Evolutionary conservation across 2,797 vertebrate species (phyloP).

Genomic region (Setipinna tenuifilis): DNA sequence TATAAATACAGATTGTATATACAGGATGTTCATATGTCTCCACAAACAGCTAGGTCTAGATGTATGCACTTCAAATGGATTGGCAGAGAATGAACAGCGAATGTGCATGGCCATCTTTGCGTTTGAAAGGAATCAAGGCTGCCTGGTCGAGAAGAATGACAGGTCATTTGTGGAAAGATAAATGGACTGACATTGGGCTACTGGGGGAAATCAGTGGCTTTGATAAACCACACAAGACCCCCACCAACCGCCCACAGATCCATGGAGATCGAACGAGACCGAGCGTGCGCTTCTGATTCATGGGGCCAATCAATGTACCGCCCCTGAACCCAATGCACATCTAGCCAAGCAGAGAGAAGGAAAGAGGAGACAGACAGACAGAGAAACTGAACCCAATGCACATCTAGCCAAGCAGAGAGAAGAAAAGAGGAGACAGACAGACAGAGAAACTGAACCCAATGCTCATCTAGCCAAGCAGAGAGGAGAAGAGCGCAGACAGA

Average conservation of each 20-base stretch:
- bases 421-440: neutral
- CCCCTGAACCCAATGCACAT: neutral
- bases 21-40: neutral
- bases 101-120: too few relatives aligned
- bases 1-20: neutral
- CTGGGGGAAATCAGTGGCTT: slow-evolving; percentile 48
- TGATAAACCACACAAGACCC: slow-evolving; percentile 48
- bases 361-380: neutral
- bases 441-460: neutral
- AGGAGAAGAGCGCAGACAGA: neutral
- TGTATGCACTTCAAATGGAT: neutral
- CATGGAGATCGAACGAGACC: slow-evolving; percentile 44
- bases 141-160: slow-evolving; percentile 43
- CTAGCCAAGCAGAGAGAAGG: neutral
- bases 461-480: neutral
- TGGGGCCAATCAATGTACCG: slow-evolving; percentile 47
- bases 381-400: neutral
- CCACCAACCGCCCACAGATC: slow-evolving; percentile 41
- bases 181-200: slow-evolving; percentile 45
- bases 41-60: neutral
- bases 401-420: neutral
- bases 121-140: slow-evolving; percentile 27
- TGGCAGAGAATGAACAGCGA: neutral
- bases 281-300: slow-evolving; percentile 40
- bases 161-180: slow-evolving; percentile 51